Evolutionary conservation across 2,888 invertebrate genomes (phyloP).

Genomic region (Perithous albicinctus): DNA sequence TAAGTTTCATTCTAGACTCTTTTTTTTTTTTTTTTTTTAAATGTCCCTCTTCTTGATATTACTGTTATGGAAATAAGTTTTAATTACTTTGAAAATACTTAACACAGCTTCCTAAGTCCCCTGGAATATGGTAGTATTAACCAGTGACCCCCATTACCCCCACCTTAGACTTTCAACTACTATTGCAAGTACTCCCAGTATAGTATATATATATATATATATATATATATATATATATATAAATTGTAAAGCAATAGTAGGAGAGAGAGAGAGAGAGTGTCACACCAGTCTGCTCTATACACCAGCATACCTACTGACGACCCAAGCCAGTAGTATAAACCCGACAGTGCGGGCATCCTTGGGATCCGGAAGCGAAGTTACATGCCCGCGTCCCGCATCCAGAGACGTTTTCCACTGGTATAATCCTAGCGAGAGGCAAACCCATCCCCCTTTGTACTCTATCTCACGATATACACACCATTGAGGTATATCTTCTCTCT

Average conservation of each 20-base stretch:
- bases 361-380: conserved; percentile 57
- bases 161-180: too few relatives aligned
- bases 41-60: too few relatives aligned
- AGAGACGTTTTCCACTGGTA: conserved; percentile 41
- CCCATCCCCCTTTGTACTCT: conserved; percentile 1
- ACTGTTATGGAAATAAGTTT: too few relatives aligned
- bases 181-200: neutral
- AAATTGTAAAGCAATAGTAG: too few relatives aligned
- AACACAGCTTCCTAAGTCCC: too few relatives aligned
- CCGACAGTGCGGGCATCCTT: conserved; percentile 62
- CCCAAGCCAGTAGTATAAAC: conserved; percentile 57
- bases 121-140: neutral
- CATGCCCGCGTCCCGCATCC: conserved; percentile 62
- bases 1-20: too few relatives aligned
- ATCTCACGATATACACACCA: too few relatives aligned
- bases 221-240: too few relatives aligned
- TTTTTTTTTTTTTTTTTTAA: too few relatives aligned
- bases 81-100: too few relatives aligned
- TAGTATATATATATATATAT: too few relatives aligned
- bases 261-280: neutral
- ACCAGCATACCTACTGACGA: conserved; percentile 43
- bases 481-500: too few relatives aligned
- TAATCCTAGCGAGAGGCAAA: neutral
- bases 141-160: neutral
- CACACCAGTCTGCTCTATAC: conserved; percentile 14